Base-by-base conservation (phyloP, 2,888 invertebrate species). In the Rhagonycha fulva region DNA sequence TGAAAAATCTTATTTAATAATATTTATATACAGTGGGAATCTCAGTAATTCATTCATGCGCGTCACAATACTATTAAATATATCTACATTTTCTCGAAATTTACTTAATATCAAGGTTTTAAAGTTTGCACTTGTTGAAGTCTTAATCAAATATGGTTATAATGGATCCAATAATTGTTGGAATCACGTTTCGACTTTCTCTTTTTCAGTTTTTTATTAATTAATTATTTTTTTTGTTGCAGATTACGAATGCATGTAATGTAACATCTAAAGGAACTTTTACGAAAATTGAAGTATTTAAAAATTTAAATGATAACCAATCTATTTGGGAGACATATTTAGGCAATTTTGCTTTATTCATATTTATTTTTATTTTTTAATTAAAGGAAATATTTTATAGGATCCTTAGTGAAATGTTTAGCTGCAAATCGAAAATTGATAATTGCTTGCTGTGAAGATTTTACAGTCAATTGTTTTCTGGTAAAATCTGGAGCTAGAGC, bases 251-350 rank as follows among this genome's bases (percentile, higher is more conserved):
- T 81, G 85, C 86, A 76, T 86, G 86, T 80, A 85, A 86, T 78
- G 85, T 86, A 72, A 92, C 93, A 0, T 89, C 90, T 32, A 91
- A 91, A 83, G 93, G 93, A 0, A 87, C 91, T 28, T 84, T 92
- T 69, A 88, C 91, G 0, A 90, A 88, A 82, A 88, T 90, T 81
- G 93, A 91, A 86, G 89, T 88, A 80, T 90, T 88, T 76, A 91
- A 90, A 84, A 91, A 89, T 81, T 89, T 87, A 0, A 89, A 88
- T 0, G 90, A 90, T n/a, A 89, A 89, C 73, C 92, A 92, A 76
- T 91, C 91, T 2, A 89, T 92, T 0, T 94, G 94, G 94, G 93
- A 94, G 81, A 92, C 92, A 4, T 93, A 92, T 84, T 88, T 93
- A 82, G 93, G 92, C 92, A 85, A 72, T 80, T 80, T 14, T 19